Evolutionary conservation across 1,140 invertebrate species (phyloP).

Genomic region (Zaprionus inermis): DNA sequence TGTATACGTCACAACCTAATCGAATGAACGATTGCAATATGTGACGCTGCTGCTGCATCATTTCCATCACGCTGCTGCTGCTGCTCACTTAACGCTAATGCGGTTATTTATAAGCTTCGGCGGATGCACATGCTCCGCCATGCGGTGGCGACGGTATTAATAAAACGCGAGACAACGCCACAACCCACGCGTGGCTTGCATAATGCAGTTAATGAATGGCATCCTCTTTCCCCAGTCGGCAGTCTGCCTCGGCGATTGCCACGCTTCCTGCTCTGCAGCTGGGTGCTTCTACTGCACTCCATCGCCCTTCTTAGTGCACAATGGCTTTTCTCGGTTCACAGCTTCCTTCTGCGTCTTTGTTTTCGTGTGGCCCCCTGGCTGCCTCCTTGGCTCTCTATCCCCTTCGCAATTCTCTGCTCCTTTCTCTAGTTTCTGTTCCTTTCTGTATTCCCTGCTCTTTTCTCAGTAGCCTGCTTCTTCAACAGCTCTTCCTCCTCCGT

Average conservation of each 20-base stretch:
- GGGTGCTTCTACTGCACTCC: too few species aligned
- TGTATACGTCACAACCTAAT: slow-evolving; percentile 41
- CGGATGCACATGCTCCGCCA: slow-evolving; percentile 11
- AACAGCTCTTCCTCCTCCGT: not conserved
- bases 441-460: not conserved
- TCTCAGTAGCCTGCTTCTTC: not conserved
- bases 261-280: too few species aligned
- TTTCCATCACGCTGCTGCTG: not conserved
- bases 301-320: too few species aligned
- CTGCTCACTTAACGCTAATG: not conserved
- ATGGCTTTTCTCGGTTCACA: too few species aligned
- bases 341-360: too few species aligned
- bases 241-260: not conserved
- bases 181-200: slow-evolving; percentile 41
- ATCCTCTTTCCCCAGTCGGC: not conserved
- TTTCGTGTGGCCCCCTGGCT: too few species aligned
- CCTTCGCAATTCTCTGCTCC: too few species aligned
- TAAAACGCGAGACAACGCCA: slow-evolving; percentile 11
- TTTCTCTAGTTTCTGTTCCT: not conserved
- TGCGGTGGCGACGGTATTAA: slow-evolving; percentile 18
- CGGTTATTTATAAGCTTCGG: slow-evolving; percentile 25
- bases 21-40: slow-evolving; percentile 9
- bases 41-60: slow-evolving; percentile 4
- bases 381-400: too few species aligned
- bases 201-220: slow-evolving; percentile 18